Evolutionary conservation across 2,888 invertebrate genomes (phyloP).

Genomic region (Metallyticus violacea): DNA sequence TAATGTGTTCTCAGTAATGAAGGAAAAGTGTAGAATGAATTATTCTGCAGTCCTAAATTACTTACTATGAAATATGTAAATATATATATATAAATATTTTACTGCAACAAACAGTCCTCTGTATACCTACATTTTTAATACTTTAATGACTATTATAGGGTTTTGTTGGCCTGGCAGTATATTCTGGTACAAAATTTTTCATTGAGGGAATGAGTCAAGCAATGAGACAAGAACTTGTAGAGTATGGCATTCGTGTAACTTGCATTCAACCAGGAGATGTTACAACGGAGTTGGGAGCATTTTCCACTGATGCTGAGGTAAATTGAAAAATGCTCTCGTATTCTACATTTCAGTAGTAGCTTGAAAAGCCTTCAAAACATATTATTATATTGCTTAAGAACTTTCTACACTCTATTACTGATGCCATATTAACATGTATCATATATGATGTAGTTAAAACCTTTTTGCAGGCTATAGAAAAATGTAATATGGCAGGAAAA

Average conservation of each 20-base stretch:
- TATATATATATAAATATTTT: too few relatives aligned
- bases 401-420: too few relatives aligned
- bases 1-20: too few relatives aligned
- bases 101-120: too few relatives aligned
- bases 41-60: too few relatives aligned
- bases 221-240: conserved; percentile 36
- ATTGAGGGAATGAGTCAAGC: conserved; percentile 36
- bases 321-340: background rate
- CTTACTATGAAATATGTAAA: too few relatives aligned
- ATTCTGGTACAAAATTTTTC: conserved; percentile 39
- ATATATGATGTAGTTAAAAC: background rate
- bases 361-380: too few relatives aligned
- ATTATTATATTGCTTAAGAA: too few relatives aligned
- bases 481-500: conserved; percentile 12
- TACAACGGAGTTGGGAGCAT: conserved; percentile 34
- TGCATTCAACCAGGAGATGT: conserved; percentile 39
- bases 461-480: conserved; percentile 17
- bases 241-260: conserved; percentile 36
- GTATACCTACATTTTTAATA: too few relatives aligned
- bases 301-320: conserved; percentile 36
- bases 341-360: too few relatives aligned
- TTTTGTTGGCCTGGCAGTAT: conserved; percentile 38
- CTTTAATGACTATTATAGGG: conserved; percentile 33
- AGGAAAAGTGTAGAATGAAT: too few relatives aligned
- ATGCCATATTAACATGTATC: too few relatives aligned